Percentiles rank a stretch among this genome's conserved stretches.
These are phyloP conservation scores for Scrobipalpa costella DNA, from an alignment of 2,888 invertebrate species.

Conservation along the genomic window DNA sequence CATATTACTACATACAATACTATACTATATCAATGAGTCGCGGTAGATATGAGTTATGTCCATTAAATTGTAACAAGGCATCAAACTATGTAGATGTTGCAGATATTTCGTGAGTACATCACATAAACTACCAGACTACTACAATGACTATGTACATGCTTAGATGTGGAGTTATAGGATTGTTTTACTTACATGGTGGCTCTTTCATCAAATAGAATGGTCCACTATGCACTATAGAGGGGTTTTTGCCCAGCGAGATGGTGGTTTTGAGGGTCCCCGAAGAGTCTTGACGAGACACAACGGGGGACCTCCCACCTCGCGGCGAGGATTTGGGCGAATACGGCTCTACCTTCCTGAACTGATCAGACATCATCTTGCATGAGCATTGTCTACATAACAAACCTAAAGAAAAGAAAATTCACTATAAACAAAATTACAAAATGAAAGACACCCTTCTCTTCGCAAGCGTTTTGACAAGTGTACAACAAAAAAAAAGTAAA, in stretches of 20 bases:
- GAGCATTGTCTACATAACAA: conserved; percentile 72
- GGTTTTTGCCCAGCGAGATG: conserved; percentile 97
- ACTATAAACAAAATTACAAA: conserved; percentile 67
- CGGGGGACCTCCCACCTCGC: conserved; percentile 95
- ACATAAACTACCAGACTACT: neutral
- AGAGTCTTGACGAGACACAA: conserved; percentile 97
- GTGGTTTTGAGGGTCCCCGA: conserved; percentile 98
- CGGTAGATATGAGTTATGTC: neutral
- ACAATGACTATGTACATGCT: neutral
- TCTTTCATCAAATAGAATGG: conserved; percentile 99
- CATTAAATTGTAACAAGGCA: neutral
- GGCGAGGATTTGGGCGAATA: conserved; percentile 98
- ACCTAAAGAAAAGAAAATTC: conserved; percentile 62
- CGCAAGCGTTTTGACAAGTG: conserved; percentile 31
- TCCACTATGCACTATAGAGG: conserved; percentile 97
- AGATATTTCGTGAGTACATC: neutral
- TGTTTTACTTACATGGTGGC: conserved; percentile 86
- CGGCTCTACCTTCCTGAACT: conserved; percentile 95
- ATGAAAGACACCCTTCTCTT: conserved; percentile 54
- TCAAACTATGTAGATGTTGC: neutral
- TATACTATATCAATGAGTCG: no score
- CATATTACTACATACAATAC: no score
- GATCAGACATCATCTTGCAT: conserved; percentile 95
- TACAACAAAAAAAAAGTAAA: no score
- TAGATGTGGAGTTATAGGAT: neutral